Percentiles rank a stretch among this genome's conserved stretches.
Conservation (phyloP, 92 coral and sea anemone species). For the Metridium senile region DNA sequence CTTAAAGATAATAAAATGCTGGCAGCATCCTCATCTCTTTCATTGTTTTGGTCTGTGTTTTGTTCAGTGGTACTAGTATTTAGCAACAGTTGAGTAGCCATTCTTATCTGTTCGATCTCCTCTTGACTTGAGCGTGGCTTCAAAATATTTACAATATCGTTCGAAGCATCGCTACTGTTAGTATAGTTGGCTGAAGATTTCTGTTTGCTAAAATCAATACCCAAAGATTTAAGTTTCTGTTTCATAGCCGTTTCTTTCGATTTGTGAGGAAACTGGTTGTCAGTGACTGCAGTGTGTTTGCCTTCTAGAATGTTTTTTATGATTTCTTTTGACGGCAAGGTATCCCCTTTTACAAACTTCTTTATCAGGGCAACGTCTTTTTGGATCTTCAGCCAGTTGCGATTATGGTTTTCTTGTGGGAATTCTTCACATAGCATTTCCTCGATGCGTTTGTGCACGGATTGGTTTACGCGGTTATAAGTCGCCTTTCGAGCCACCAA, state of each 20-base stretch:
- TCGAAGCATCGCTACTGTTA: background rate
- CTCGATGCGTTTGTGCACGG: conserved; percentile 43
- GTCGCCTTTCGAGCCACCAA: conserved; percentile 37
- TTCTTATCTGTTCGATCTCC: conserved; percentile 43
- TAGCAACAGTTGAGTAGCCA: conserved; percentile 45
- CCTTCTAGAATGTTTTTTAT: conserved; percentile 32
- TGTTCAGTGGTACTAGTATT: conserved; percentile 20
- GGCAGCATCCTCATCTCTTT: conserved; percentile 33
- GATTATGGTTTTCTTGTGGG: conserved; percentile 33
- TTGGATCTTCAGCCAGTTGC: conserved; percentile 57
- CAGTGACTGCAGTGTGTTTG: conserved; percentile 11
- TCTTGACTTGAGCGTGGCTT: conserved; percentile 32
- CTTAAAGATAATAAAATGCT: conserved; percentile 23
- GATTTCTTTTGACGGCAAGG: conserved; percentile 36
- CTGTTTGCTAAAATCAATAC: background rate
- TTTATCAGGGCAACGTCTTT: conserved; percentile 37
- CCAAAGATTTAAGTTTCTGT: background rate
- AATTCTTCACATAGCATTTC: conserved; percentile 40
- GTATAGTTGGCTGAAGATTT: background rate
- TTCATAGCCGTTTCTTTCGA: background rate
- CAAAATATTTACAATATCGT: background rate
- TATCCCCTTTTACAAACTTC: conserved; percentile 23
- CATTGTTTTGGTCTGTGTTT: conserved; percentile 16
- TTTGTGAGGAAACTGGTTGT: background rate
- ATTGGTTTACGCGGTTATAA: conserved; percentile 35